These are phyloP conservation scores for Genyomyrus donnyi DNA, from an alignment of 2,113 vertebrate genomes.

Conservation along the genomic window DNA sequence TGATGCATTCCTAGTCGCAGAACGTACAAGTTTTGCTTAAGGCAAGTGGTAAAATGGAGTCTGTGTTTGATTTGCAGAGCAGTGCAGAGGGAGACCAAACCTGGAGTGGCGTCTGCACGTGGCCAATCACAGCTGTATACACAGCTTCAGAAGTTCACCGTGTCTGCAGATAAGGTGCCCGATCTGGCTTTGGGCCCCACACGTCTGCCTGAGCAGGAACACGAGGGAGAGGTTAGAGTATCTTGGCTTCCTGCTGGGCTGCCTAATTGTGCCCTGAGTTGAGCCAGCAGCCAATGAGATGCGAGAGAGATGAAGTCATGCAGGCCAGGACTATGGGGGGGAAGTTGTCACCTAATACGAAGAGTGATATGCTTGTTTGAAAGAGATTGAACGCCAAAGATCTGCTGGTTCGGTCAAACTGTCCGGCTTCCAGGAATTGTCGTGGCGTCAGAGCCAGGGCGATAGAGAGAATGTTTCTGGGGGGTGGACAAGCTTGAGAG, in stretches of 20 bases:
- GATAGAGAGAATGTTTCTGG: neutral
- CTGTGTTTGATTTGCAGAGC: conserved; percentile 49
- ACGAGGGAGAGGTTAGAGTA: neutral
- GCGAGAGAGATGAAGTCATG: conserved; percentile 1
- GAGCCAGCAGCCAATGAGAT: conserved; percentile 15
- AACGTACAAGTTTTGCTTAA: conserved; percentile 36
- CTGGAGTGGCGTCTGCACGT: conserved; percentile 25
- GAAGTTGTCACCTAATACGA: conserved; percentile 12
- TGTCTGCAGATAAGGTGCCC: conserved; percentile 65
- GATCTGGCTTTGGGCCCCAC: conserved; percentile 9
- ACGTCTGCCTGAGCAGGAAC: neutral
- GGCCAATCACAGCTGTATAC: conserved; percentile 53
- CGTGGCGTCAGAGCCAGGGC: neutral
- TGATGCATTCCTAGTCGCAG: conserved; percentile 37
- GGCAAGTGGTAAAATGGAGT: conserved; percentile 39
- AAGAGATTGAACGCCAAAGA: neutral
- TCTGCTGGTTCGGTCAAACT: conserved; percentile 13
- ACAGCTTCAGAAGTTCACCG: conserved; percentile 64
- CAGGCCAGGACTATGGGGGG: neutral
- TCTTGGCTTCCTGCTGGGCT: neutral
- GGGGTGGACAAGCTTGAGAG: neutral
- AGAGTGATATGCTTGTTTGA: neutral
- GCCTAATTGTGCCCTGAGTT: neutral
- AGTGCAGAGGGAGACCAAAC: conserved; percentile 38
- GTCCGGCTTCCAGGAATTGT: conserved; percentile 33